Evolutionary conservation across 2,888 invertebrate species (phyloP), one percentile per base, ranked within the genome.

Genomic region (Argyresthia albistria): DNA sequence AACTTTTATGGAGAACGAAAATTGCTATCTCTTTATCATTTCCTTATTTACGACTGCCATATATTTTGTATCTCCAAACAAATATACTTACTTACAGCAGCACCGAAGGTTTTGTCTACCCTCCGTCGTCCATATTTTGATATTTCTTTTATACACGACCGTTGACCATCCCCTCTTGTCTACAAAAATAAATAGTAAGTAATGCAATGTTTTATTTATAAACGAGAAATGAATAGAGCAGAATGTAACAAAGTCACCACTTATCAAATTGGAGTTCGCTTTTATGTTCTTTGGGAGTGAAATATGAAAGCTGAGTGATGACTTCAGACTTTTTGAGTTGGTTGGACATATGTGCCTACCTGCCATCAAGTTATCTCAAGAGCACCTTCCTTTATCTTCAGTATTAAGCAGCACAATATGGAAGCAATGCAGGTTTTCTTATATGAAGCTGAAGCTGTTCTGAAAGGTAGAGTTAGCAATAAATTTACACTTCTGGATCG

Each of bases 21-120:
- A 50, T 50, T 42, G 50, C 50, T 42, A 15, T 16, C 25, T 43
- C 50, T 12, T 43, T 50, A 50, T 50, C 50, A 42, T 49, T 39
- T 49, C 39, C 10, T 39, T 49, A 49, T 49, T 49, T 49, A 49
- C 39, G 49, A 49, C 39, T 15, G 10, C 49, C 49, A 37, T 37
- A 49, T 49, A 12, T 47, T 25, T 37, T 37, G 36, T 37, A 39
- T 37, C 49, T 15, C 11, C 15, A 39, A 39, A 49, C 39, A 49
- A 16, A 43, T 11, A 14, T 4, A n/a, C n/a, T n/a, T n/a, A n/a
- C n/a, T n/a, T n/a, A 8, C 45, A 45, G 14, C 10, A 45, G 45
- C 16, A 45, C 3, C 39, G 10, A 39, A 10, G 16, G 16, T 45
- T 46, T 46, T 46, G 9, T n/a, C n/a, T 45, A 15, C 45, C 8